Conservation (phyloP, 2,797 vertebrate species). For the Anguilla pacifica region DNA sequence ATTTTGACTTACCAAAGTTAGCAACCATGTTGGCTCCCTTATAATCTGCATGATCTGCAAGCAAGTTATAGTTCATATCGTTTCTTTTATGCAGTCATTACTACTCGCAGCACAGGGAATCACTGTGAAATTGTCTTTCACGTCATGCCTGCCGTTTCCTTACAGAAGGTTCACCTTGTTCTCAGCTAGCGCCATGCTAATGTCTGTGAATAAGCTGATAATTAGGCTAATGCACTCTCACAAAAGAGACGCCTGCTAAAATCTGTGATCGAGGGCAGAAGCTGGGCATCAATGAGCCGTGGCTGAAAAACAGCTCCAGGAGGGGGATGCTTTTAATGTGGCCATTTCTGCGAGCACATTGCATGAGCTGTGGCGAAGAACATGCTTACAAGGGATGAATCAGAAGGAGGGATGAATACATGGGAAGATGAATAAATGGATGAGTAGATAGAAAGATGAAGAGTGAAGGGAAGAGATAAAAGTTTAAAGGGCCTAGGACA, state of each 20-base stretch:
- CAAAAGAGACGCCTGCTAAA: slow-evolving; percentile 44
- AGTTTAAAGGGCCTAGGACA: slow-evolving; percentile 24
- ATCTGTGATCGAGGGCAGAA: slow-evolving; percentile 36
- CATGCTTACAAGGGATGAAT: background rate
- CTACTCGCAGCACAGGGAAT: background rate
- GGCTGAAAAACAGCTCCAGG: slow-evolving; percentile 5
- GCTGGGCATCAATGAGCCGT: background rate
- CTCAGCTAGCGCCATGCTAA: slow-evolving; percentile 13
- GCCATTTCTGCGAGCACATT: background rate
- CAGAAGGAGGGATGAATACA: background rate
- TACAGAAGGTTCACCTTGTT: slow-evolving; percentile 19
- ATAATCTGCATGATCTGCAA: background rate
- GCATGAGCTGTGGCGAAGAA: background rate
- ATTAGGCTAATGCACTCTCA: slow-evolving; percentile 37
- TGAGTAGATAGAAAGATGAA: background rate
- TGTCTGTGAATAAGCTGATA: slow-evolving; percentile 37
- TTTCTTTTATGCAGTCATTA: background rate
- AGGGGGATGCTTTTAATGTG: background rate
- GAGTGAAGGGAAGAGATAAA: slow-evolving; percentile 16
- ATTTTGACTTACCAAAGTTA: background rate
- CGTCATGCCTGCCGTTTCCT: slow-evolving; percentile 33
- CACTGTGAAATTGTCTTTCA: slow-evolving; percentile 26
- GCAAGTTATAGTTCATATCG: background rate
- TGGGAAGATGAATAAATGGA: background rate
- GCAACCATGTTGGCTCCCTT: slow-evolving; percentile 5